Conservation (phyloP, 2,888 invertebrate genomes). For the Meliscaeva auricollis region DNA sequence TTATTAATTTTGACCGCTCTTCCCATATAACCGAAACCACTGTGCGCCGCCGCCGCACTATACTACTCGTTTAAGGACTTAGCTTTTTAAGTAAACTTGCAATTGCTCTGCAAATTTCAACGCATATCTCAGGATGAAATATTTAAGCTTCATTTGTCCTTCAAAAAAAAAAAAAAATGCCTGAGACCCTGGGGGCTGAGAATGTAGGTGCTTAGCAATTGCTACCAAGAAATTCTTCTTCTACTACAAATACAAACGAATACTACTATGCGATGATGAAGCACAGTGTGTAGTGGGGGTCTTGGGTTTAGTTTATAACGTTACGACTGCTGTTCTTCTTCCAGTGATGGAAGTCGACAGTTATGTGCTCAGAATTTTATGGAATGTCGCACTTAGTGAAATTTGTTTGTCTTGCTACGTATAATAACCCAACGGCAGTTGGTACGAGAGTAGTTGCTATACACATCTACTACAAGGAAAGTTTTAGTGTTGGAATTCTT, state of each 20-base stretch:
- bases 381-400: constrained; percentile 76
- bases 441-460: constrained; percentile 5
- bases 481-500: constrained; percentile 76
- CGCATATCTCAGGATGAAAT: constrained; percentile 68
- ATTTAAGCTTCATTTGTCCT: constrained; percentile 58
- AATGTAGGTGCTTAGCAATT: neutral
- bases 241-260: neutral
- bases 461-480: constrained; percentile 59
- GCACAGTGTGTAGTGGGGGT: constrained; percentile 9
- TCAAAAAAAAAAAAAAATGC: constrained; percentile 33
- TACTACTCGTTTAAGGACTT: constrained; percentile 5
- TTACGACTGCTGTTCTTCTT: constrained; percentile 40
- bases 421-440: constrained; percentile 72
- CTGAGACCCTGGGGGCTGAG: constrained; percentile 4
- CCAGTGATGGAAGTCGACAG: constrained; percentile 73
- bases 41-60: too few species aligned
- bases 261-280: constrained; percentile 20
- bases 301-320: constrained; percentile 15
- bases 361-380: constrained; percentile 75
- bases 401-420: constrained; percentile 71
- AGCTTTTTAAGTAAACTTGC: constrained; percentile 51
- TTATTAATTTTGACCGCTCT: too few species aligned
- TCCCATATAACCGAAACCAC: too few species aligned
- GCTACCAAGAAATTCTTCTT: constrained; percentile 17
- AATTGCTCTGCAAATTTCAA: constrained; percentile 61